Evolutionary conservation across 2,113 vertebrate species (phyloP).

Genomic region (Plestiodon gilberti): DNA sequence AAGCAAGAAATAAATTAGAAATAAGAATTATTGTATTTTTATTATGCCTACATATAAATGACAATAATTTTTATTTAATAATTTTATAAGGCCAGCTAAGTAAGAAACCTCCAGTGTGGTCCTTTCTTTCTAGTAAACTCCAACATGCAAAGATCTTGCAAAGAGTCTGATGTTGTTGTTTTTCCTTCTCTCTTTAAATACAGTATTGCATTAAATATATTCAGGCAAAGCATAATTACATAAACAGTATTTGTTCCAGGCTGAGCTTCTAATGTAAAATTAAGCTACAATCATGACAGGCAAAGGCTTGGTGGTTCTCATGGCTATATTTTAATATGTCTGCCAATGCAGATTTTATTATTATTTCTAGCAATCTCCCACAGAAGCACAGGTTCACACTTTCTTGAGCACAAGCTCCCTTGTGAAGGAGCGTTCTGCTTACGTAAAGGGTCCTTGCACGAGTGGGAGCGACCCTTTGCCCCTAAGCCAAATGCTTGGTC

Average conservation of each 20-base stretch:
- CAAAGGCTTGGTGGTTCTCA: not conserved
- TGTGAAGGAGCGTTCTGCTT: too few species aligned
- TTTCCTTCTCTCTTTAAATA: not conserved
- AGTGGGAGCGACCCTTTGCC: too few species aligned
- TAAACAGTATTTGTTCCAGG: not conserved
- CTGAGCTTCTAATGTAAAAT: constrained; percentile 23
- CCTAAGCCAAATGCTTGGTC: too few species aligned
- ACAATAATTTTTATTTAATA: too few species aligned
- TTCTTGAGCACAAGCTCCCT: too few species aligned
- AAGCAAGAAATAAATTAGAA: not conserved
- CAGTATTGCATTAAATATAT: not conserved
- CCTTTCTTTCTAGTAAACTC: not conserved
- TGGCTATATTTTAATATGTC: constrained; percentile 21
- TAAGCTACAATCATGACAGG: not conserved
- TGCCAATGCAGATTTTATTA: not conserved
- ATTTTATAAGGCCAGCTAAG: not conserved
- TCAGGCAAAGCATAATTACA: not conserved
- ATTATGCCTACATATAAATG: not conserved
- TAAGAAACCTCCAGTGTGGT: not conserved
- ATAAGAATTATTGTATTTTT: too few species aligned
- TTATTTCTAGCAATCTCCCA: rapidly evolving
- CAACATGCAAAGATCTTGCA: not conserved
- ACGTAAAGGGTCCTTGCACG: too few species aligned
- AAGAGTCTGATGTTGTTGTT: not conserved
- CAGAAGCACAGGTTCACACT: not conserved